phyloP scores from a whole-genome alignment of 2,113 vertebrate species.

The Castor canadensis region DNA sequence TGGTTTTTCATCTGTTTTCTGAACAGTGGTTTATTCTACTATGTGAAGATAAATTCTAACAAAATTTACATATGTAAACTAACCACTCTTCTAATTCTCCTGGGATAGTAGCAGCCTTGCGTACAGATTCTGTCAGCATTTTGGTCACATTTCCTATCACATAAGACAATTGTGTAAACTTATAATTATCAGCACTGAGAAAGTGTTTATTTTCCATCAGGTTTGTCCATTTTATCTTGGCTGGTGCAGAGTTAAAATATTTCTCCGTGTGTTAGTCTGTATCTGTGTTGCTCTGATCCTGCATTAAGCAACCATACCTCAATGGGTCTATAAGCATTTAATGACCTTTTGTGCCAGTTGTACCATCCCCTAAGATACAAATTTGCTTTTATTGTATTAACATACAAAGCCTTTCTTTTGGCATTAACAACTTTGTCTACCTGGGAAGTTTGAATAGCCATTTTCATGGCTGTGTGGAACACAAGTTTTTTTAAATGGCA shows the following conservation, averaged over 20 bases:
- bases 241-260: slow-evolving; percentile 32
- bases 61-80: slow-evolving; percentile 3
- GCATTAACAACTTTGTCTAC: neutral
- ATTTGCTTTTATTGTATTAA: slow-evolving; percentile 40
- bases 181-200: slow-evolving; percentile 41
- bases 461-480: slow-evolving; percentile 21
- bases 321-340: slow-evolving; percentile 43
- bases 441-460: neutral
- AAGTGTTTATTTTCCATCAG: slow-evolving; percentile 29
- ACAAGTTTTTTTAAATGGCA: neutral
- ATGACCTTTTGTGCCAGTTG: neutral
- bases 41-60: slow-evolving; percentile 14
- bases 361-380: slow-evolving; percentile 56
- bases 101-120: neutral
- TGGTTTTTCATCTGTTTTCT: slow-evolving; percentile 54
- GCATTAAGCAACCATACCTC: slow-evolving; percentile 57
- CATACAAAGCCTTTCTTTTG: neutral
- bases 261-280: neutral
- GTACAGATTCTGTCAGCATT: neutral
- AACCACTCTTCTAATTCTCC: neutral
- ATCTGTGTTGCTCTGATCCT: slow-evolving; percentile 38
- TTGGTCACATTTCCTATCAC: neutral
- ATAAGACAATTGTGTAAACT: slow-evolving; percentile 48
- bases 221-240: slow-evolving; percentile 50
- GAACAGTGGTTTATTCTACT: slow-evolving; percentile 9